Conservation (phyloP, 1,140 invertebrate species). For the Eufriesea mexicana region DNA sequence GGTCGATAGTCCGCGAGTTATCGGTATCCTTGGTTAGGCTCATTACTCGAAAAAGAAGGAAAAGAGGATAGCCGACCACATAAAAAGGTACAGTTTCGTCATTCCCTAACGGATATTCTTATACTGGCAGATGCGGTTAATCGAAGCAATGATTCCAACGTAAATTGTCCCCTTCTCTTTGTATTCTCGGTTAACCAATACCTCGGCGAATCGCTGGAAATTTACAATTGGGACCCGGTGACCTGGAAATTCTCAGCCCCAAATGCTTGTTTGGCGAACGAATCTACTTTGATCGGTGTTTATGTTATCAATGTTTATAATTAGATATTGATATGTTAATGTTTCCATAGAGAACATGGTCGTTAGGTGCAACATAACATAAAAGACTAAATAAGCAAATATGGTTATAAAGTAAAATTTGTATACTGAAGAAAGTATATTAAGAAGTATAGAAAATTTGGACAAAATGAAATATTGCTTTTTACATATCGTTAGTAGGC, state of each 20-base stretch:
- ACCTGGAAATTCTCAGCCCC: background rate
- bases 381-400: no score
- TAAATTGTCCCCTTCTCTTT: background rate
- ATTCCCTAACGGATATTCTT: background rate
- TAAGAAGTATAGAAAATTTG: no score
- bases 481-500: no score
- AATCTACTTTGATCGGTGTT: background rate
- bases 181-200: background rate
- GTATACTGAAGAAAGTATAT: no score
- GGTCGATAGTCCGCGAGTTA: constrained; percentile 48
- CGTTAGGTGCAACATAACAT: no score
- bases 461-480: no score
- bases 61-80: background rate
- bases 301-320: background rate
- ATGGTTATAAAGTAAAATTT: no score
- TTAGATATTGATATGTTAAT: background rate
- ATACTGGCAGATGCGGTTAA: background rate
- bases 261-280: background rate
- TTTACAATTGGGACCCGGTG: background rate
- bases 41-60: constrained; percentile 9
- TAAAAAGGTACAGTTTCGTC: background rate
- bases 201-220: background rate
- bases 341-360: no score
- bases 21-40: constrained; percentile 11
- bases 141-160: background rate